Conservation (phyloP, 1,140 invertebrate species). For the Heliconius congener region DNA sequence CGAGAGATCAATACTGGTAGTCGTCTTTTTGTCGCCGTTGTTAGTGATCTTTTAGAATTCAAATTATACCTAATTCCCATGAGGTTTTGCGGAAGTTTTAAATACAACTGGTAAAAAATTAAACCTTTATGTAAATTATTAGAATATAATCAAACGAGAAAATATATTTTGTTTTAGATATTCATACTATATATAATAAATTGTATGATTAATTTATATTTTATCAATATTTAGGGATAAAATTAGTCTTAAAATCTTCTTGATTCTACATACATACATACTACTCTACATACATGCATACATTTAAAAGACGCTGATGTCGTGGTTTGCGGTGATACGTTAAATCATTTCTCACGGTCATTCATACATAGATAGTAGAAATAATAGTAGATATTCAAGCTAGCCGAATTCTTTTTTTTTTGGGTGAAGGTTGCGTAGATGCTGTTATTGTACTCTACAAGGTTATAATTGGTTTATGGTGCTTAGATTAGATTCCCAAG, state of each 20-base stretch:
- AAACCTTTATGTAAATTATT: background rate
- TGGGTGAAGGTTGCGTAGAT: conserved; percentile 28
- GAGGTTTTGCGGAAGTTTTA: background rate
- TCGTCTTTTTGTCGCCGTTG: background rate
- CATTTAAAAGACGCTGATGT: background rate
- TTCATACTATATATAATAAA: background rate
- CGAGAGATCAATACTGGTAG: conserved; percentile 3
- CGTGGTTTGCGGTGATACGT: background rate
- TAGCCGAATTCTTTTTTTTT: conserved; percentile 23
- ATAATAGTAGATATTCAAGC: conserved; percentile 17
- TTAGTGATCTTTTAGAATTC: background rate
- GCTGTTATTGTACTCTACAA: conserved; percentile 5
- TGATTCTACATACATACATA: background rate
- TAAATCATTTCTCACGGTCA: conserved; percentile 36
- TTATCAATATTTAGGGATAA: background rate
- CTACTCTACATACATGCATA: too few relatives aligned
- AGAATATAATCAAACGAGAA: background rate
- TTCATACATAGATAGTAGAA: conserved; percentile 22
- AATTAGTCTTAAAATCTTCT: background rate
- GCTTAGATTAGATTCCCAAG: background rate
- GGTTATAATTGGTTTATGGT: background rate
- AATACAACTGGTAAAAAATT: background rate
- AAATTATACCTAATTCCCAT: background rate
- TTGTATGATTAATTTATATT: too few relatives aligned
- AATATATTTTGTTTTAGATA: background rate